Conservation (phyloP, 2,113 vertebrate species). For the Pelecanus crispus region DNA sequence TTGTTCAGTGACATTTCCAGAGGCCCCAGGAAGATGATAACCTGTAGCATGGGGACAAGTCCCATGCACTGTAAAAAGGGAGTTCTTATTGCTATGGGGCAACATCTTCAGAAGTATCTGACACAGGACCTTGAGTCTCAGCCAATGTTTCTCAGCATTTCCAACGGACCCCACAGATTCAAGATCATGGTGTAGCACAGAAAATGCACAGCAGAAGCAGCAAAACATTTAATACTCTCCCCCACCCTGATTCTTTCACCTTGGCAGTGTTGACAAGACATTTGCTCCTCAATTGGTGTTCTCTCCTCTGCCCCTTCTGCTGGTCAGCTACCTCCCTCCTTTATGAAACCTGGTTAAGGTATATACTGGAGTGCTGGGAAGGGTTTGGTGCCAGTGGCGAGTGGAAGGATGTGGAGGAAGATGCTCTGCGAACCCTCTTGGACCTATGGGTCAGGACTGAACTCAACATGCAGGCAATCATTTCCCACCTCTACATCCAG, state of each 20-base stretch:
- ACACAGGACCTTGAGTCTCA: background rate
- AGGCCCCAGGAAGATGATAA: background rate
- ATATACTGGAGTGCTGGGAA: background rate
- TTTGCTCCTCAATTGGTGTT: background rate
- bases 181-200: background rate
- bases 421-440: background rate
- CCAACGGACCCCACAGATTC: background rate
- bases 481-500: background rate
- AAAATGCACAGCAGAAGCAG: background rate
- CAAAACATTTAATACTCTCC: background rate
- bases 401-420: background rate
- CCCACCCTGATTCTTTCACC: fast-evolving
- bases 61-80: background rate
- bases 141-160: background rate
- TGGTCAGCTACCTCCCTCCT: background rate
- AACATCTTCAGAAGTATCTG: background rate
- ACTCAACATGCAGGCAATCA: background rate
- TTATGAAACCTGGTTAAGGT: fast-evolving
- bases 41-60: background rate
- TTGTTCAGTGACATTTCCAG: background rate
- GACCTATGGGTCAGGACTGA: background rate
- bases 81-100: constrained; percentile 22
- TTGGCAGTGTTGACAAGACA: background rate
- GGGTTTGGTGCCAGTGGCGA: background rate
- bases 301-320: background rate